Conservation (phyloP, 2,888 invertebrate genomes). For the Himalopsyche anomala region DNA sequence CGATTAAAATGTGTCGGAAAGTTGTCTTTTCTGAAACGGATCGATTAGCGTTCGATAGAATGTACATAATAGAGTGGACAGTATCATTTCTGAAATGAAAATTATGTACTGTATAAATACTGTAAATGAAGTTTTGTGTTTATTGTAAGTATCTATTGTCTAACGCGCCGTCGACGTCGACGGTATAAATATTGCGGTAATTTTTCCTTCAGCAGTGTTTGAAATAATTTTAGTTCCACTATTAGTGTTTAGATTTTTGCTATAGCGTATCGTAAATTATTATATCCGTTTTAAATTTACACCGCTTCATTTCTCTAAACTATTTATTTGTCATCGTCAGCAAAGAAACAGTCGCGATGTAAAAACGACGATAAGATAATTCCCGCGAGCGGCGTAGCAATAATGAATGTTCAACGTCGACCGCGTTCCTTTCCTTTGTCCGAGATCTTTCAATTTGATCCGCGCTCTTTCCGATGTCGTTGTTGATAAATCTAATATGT, state of each 20-base stretch:
- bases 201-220: slow-evolving; percentile 39
- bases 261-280: slow-evolving; percentile 23
- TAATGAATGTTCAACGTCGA: neutral
- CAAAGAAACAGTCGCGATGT: neutral
- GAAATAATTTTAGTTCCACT: slow-evolving; percentile 36
- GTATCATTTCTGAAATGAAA: slow-evolving; percentile 42
- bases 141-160: neutral
- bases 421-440: neutral
- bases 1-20: neutral
- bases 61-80: slow-evolving; percentile 36
- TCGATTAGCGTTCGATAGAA: neutral
- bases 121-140: slow-evolving; percentile 39
- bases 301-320: neutral
- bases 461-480: neutral
- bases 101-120: slow-evolving; percentile 19
- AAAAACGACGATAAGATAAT: no score
- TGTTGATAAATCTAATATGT: slow-evolving; percentile 14
- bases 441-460: neutral
- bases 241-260: slow-evolving; percentile 16
- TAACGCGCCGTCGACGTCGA: neutral
- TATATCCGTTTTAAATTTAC: neutral
- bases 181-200: slow-evolving; percentile 18
- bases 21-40: slow-evolving; percentile 1
- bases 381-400: neutral
- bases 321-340: slow-evolving; percentile 36